Base-by-base conservation (phyloP, 2,888 invertebrate species). In the Laothoe populi region DNA sequence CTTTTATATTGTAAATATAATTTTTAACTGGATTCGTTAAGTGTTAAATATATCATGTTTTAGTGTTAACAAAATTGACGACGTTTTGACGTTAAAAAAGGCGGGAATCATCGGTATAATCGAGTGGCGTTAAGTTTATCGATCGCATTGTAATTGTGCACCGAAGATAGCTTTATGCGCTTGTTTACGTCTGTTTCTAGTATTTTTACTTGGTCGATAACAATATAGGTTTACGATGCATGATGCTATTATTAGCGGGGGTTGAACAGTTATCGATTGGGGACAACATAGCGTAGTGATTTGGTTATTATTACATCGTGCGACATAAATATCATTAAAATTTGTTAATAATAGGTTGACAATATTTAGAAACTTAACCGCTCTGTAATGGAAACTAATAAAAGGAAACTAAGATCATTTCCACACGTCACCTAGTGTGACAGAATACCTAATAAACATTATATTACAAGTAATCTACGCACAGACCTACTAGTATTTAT, bases 121-220 rank as follows among this genome's bases (percentile, higher is more conserved):
- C 75, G 72, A 68, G 68, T 77, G 82, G 80, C 79, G 81, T 81
- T 79, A 73, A 67, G 77, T 77, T 80, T 90, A 90, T 91, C 81
- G 90, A 90, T 90, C 87, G 87, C 86, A 84, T 77, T 81, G 85
- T 82, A 77, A 78, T 82, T 82, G 80, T 84, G 80, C 82, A 82
- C 71, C 77, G 82, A 81, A n/a, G 83, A 82, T 78, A 77, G 74
- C 70, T 72, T 72, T 76, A 78, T 81, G 78, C 70, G 75, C 74
- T 82, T 88, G 88, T 88, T 88, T 90, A 89, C 83, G 73, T 79
- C 73, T 72, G 72, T 76, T 75, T 77, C 75, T 73, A 75, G 73
- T 77, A 74, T 73, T 72, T 70, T 69, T 69, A 61, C 65, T 71
- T 63, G 63, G 60, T 64, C 64, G 62, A 60, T 69, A 58, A 57